Conservation (phyloP, 1,140 invertebrate species). For the Meloidogyne chitwoodi region DNA sequence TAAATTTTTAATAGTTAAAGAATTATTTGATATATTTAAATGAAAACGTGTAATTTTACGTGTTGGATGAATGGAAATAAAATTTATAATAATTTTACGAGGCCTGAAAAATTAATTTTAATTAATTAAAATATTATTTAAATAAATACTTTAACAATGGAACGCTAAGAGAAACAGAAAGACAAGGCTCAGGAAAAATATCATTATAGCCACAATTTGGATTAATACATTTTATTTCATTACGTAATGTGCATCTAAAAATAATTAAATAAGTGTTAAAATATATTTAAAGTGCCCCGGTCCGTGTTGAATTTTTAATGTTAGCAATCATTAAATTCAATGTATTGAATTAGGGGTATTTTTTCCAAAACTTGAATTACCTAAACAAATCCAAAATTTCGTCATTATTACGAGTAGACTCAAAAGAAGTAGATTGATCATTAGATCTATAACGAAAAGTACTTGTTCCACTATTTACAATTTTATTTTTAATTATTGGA, state of each 20-base stretch:
- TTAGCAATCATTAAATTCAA: too few species aligned
- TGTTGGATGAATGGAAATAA: slow-evolving; percentile 19
- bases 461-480: slow-evolving; percentile 73
- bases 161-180: slow-evolving; percentile 89
- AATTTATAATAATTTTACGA: slow-evolving; percentile 2
- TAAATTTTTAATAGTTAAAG: slow-evolving; percentile 3
- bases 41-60: slow-evolving; percentile 23
- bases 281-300: too few species aligned
- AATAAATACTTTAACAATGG: slow-evolving; percentile 69
- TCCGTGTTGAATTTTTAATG: too few species aligned
- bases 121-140: too few species aligned
- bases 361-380: too few species aligned
- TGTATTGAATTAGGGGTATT: too few species aligned
- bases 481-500: slow-evolving; percentile 72
- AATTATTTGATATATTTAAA: not conserved
- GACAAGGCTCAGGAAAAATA: slow-evolving; percentile 94
- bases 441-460: not conserved
- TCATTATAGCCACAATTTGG: slow-evolving; percentile 78
- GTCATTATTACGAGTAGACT: not conserved
- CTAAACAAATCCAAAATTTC: not conserved
- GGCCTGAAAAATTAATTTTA: slow-evolving; percentile 12
- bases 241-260: slow-evolving; percentile 65
- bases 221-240: slow-evolving; percentile 80
- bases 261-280: too few species aligned
- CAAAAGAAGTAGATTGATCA: too few species aligned